These are phyloP conservation scores for Lamellibrachia luymesi DNA, from an alignment of 1,140 invertebrate species.

Conservation along the genomic window DNA sequence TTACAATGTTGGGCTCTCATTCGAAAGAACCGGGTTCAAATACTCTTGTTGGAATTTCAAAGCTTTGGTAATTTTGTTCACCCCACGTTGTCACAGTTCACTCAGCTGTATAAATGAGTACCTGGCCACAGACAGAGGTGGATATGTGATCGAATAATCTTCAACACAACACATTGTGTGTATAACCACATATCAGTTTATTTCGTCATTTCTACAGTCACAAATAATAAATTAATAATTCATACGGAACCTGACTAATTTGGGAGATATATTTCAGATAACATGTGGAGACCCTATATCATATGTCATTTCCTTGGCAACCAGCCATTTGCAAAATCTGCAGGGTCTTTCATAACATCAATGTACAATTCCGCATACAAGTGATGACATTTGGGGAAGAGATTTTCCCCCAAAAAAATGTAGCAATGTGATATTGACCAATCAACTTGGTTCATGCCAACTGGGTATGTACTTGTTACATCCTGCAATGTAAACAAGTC, in stretches of 20 bases:
- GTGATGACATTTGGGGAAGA: too few relatives aligned
- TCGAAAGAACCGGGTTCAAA: too few relatives aligned
- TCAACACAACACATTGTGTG: neutral
- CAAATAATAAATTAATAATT: neutral
- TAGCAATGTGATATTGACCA: neutral
- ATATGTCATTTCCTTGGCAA: neutral
- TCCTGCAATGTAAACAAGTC: neutral
- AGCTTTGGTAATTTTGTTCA: too few relatives aligned
- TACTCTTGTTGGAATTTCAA: too few relatives aligned
- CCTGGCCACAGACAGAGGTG: too few relatives aligned
- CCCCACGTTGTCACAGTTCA: too few relatives aligned
- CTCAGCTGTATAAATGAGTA: too few relatives aligned
- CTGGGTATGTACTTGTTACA: neutral
- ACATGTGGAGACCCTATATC: neutral
- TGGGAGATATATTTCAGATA: neutral
- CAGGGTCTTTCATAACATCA: neutral
- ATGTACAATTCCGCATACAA: neutral
- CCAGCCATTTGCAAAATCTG: neutral
- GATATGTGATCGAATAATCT: too few relatives aligned
- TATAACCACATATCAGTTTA: constrained; percentile 1
- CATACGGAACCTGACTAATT: neutral
- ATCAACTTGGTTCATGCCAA: neutral
- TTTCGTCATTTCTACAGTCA: neutral
- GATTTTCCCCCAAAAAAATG: neutral
- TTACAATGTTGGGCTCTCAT: too few relatives aligned